Base-by-base conservation (phyloP, 2,888 invertebrate species). In the Adineta ricciae region DNA sequence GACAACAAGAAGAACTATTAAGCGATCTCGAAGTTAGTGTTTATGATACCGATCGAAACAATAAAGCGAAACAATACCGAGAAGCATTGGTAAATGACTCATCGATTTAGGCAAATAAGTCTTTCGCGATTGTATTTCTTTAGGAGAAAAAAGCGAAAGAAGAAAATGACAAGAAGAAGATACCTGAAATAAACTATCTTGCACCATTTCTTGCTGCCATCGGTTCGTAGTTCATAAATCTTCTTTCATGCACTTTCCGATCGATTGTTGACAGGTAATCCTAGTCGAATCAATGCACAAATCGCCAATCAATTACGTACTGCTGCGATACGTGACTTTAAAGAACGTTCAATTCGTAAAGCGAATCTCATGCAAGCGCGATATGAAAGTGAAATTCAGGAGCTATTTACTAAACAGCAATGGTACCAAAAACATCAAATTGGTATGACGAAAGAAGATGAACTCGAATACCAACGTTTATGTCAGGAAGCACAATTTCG, bases 361-460 rank as follows among this genome's bases (percentile, higher is more conserved):
- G 91, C 91, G 83, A 90, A 91, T 87, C 88, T 90, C 78, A 91
- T 91, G 72, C 91, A 91, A 87, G 88, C 89, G 82, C 87, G 91
- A 85, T 91, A 90, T 88, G 91, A 91, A 87, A 90, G 89, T 89
- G 90, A 90, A 87, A 90, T 90, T 0, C 88, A 89, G 84, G 89
- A 90, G 86, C 88, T 91, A 83, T 89, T 90, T 88, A 90, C 90
- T 88, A 90, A 90, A 87, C 91, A 91, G 87, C 89, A 89, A 8
- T 90, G 90, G 90, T 91, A 91, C 88, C 90, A 91, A 86, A 89
- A 90, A 88, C 90, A 91, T 87, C 91, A 91, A 87, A 88, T 90
- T 83, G 89, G 89, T 46, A 90, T 91, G 90, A 88, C 88, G 73
- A 90, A 90, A 86, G 90, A 90, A 86, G 91, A 91, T 87, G 91